Conservation (phyloP, 2,888 invertebrate genomes). For the Andrena praecox region DNA sequence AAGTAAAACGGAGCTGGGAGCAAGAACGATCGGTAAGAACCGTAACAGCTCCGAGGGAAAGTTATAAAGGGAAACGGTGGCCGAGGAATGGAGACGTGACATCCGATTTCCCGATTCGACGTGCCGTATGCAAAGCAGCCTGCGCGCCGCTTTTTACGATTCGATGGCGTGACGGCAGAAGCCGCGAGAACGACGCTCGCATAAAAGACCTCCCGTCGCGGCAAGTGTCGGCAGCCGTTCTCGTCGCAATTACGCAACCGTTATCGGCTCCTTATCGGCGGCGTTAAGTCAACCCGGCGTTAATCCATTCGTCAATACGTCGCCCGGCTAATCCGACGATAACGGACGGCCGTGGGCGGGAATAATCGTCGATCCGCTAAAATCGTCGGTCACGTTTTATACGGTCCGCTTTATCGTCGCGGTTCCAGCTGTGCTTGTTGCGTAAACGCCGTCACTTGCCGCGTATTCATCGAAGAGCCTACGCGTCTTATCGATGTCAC, state of each 20-base stretch:
- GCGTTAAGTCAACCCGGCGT: conserved; percentile 58
- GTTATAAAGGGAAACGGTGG: conserved; percentile 35
- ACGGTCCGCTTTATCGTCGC: conserved; percentile 40
- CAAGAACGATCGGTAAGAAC: conserved; percentile 23
- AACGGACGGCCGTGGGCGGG: conserved; percentile 55
- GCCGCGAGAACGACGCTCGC: conserved; percentile 42
- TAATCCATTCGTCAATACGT: conserved; percentile 70
- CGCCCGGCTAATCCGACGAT: conserved; percentile 57
- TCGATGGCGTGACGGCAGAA: conserved; percentile 43
- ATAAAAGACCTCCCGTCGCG: conserved; percentile 74
- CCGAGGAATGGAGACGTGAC: conserved; percentile 67
- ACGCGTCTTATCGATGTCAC: conserved; percentile 20
- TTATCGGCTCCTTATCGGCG: conserved; percentile 74
- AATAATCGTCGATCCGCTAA: conserved; percentile 60
- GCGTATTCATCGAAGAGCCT: conserved; percentile 17
- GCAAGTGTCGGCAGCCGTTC: conserved; percentile 56
- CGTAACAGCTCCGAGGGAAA: conserved; percentile 20
- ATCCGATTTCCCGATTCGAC: conserved; percentile 76
- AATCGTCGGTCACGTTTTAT: conserved; percentile 25
- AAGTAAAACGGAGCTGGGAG: conserved; percentile 11
- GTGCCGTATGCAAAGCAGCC: conserved; percentile 75
- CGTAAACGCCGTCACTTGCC: conserved; percentile 28
- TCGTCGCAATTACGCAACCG: conserved; percentile 73
- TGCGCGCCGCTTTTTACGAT: conserved; percentile 65
- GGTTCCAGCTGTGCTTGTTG: conserved; percentile 25